phyloP scores from a whole-genome alignment of 2,888 invertebrate genomes.

The Rhingia campestris region DNA sequence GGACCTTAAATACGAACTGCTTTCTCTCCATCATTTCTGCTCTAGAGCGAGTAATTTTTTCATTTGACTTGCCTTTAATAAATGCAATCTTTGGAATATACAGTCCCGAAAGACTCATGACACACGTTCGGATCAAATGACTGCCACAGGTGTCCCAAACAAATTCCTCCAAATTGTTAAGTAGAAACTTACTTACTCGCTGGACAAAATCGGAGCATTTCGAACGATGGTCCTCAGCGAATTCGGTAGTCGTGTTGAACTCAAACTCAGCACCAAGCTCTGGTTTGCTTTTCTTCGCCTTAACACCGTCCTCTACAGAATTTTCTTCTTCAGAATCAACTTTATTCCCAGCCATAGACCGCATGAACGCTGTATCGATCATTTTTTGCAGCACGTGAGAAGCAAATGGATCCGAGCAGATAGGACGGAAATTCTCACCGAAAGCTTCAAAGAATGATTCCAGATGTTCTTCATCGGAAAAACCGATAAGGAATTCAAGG shows the following conservation, averaged over 20 bases:
- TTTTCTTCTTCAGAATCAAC: constrained; percentile 35
- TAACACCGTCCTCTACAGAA: constrained; percentile 76
- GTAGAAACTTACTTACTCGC: constrained; percentile 88
- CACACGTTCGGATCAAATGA: constrained; percentile 88
- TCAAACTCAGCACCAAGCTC: constrained; percentile 77
- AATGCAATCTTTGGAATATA: constrained; percentile 84
- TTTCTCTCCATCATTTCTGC: not conserved
- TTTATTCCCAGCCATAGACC: constrained; percentile 76
- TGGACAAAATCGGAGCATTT: constrained; percentile 87
- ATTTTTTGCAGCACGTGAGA: constrained; percentile 91
- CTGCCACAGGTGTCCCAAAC: constrained; percentile 90
- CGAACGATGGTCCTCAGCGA: constrained; percentile 83
- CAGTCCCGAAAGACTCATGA: constrained; percentile 88
- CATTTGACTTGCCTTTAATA: constrained; percentile 81
- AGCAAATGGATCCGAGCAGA: constrained; percentile 90
- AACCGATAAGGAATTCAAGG: constrained; percentile 89
- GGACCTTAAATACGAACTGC: constrained; percentile 81
- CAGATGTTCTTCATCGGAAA: constrained; percentile 86
- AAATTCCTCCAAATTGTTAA: constrained; percentile 94
- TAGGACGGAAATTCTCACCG: constrained; percentile 86
- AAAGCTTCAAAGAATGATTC: constrained; percentile 86
- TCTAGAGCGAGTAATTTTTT: constrained; percentile 54
- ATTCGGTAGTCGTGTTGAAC: constrained; percentile 80
- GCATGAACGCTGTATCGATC: constrained; percentile 80
- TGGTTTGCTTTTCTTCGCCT: constrained; percentile 78